A percentile compares a stretch with the other conserved stretches of the same genome.
These are phyloP conservation scores for Vulpes lagopus DNA, from an alignment of 2,113 vertebrate species.

Conservation along the genomic window DNA sequence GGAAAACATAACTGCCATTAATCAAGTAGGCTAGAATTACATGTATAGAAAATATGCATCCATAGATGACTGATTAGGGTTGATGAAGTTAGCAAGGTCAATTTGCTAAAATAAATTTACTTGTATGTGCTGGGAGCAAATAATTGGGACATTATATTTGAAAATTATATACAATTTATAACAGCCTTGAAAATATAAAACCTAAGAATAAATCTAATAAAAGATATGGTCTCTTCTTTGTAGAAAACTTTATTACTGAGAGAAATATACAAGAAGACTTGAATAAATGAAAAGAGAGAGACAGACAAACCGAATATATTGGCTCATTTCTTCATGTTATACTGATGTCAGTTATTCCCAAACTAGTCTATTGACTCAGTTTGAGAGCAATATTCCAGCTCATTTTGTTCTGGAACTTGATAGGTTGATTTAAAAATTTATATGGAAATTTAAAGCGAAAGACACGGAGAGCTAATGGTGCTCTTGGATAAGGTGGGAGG, in stretches of 20 bases:
- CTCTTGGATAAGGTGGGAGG: background rate
- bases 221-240: background rate
- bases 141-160: background rate
- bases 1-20: background rate
- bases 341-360: background rate
- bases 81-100: slow-evolving; percentile 2
- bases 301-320: background rate
- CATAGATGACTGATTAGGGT: slow-evolving; percentile 57
- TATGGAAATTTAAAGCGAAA: background rate
- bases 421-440: background rate
- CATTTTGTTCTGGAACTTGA: background rate
- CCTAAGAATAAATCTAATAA: background rate
- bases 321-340: background rate
- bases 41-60: slow-evolving; percentile 20
- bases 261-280: background rate
- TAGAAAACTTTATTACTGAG: background rate
- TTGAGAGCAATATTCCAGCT: fast-evolving
- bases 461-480: background rate
- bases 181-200: background rate
- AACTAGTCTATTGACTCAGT: background rate
- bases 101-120: background rate
- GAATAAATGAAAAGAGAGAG: background rate
- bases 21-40: slow-evolving; percentile 28
- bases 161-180: background rate
- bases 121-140: background rate